Conservation (phyloP, 2,888 invertebrate genomes). For the Ischnura elegans region DNA sequence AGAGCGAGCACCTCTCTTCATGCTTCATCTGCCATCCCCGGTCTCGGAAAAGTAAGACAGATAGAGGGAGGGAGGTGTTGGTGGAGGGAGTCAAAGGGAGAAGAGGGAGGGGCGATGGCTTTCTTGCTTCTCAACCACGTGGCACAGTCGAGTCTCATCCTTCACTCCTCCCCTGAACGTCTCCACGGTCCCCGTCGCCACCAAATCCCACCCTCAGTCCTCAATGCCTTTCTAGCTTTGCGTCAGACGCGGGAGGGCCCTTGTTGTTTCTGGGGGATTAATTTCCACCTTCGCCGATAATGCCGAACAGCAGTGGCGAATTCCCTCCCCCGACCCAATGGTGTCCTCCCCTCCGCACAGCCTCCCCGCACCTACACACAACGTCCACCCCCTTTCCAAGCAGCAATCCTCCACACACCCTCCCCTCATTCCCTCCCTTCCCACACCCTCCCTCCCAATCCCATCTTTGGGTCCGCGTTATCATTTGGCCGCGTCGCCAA, state of each 20-base stretch:
- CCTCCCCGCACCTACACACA: background rate
- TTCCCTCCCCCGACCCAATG: background rate
- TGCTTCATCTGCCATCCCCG: slow-evolving; percentile 39
- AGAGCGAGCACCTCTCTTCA: slow-evolving; percentile 21
- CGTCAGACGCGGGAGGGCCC: slow-evolving; percentile 58
- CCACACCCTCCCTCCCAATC: background rate
- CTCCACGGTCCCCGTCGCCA: background rate
- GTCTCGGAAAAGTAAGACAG: slow-evolving; percentile 7
- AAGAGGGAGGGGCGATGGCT: background rate
- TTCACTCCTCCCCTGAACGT: background rate
- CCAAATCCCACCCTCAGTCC: slow-evolving; percentile 58
- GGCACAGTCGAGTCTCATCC: background rate
- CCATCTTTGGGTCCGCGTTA: slow-evolving; percentile 17
- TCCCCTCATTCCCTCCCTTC: background rate
- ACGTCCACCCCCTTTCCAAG: background rate
- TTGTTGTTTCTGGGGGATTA: slow-evolving; percentile 51
- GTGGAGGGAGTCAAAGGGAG: background rate
- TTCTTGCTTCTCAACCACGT: slow-evolving; percentile 36
- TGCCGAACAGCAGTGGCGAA: slow-evolving; percentile 64
- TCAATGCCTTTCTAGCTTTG: slow-evolving; percentile 64
- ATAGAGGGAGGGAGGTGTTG: slow-evolving; percentile 11
- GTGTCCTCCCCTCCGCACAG: background rate
- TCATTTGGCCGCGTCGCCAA: background rate
- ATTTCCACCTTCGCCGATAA: slow-evolving; percentile 66
- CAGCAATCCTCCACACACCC: background rate